These are phyloP conservation scores for Bostrychus sinensis DNA, from an alignment of 2,113 vertebrate genomes.

Conservation along the genomic window DNA sequence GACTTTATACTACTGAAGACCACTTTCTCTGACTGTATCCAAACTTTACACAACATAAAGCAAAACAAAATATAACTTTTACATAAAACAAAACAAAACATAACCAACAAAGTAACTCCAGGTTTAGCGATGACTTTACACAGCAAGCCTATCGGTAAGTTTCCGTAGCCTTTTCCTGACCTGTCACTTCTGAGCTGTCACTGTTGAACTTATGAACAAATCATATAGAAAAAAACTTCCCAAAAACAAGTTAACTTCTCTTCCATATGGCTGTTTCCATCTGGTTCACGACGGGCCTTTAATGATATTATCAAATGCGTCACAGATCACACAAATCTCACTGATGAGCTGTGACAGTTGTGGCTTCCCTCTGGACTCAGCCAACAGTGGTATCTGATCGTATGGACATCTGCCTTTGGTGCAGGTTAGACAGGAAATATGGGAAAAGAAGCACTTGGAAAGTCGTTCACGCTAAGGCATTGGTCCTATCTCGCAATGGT, in stretches of 20 bases:
- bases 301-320: conserved; percentile 73
- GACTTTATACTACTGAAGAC: no score
- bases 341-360: conserved; percentile 54
- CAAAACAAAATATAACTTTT: no score
- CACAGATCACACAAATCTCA: conserved; percentile 68
- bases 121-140: no score
- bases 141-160: no score
- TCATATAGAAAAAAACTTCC: neutral
- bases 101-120: no score
- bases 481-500: neutral
- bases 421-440: neutral
- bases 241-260: conserved; percentile 48
- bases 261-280: conserved; percentile 66
- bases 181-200: neutral
- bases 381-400: conserved; percentile 5
- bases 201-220: neutral
- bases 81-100: no score
- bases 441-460: neutral
- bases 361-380: conserved; percentile 25
- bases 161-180: neutral
- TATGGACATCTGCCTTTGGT: conserved; percentile 1
- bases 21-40: no score
- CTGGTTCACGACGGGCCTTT: conserved; percentile 48
- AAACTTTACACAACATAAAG: no score
- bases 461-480: neutral